A percentile compares a stretch with the other conserved stretches of the same genome.
Conservation (phyloP, 2,888 invertebrate genomes). For the Agonum fuliginosum region DNA sequence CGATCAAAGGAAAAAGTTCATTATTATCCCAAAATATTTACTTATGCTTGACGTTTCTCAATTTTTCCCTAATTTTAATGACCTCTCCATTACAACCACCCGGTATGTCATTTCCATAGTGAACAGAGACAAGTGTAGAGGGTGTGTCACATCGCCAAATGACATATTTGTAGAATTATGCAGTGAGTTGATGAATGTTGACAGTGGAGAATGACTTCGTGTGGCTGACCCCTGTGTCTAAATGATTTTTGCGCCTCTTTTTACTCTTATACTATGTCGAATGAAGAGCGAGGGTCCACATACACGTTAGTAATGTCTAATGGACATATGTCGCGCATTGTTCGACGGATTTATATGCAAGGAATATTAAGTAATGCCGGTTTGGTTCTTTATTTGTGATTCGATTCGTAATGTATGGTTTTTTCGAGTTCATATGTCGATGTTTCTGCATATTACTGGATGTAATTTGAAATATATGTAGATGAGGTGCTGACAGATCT, state of each 20-base stretch:
- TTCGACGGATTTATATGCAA: constrained; percentile 22
- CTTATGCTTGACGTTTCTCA: too few relatives aligned
- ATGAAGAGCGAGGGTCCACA: not conserved
- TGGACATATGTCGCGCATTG: constrained; percentile 34
- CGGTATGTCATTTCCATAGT: not conserved
- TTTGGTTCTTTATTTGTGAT: constrained; percentile 25
- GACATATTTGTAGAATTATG: constrained; percentile 17
- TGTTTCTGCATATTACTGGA: not conserved
- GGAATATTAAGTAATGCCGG: constrained; percentile 26
- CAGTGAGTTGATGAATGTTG: constrained; percentile 24
- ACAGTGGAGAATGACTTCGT: constrained; percentile 17
- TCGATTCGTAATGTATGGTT: constrained; percentile 2
- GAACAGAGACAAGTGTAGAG: not conserved
- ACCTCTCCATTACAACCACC: too few relatives aligned
- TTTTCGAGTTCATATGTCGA: constrained; percentile 14
- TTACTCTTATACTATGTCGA: not conserved
- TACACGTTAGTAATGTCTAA: not conserved
- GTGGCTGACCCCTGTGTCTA: constrained; percentile 20
- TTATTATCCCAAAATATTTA: too few relatives aligned
- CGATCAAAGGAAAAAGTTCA: too few relatives aligned
- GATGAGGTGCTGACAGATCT: too few relatives aligned
- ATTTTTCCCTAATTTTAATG: too few relatives aligned
- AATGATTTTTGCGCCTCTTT: constrained; percentile 12
- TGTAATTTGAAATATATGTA: constrained; percentile 17
- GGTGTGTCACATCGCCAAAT: not conserved